Base-by-base conservation (phyloP, 2,888 invertebrate species). In the Chrysolina haemoptera region DNA sequence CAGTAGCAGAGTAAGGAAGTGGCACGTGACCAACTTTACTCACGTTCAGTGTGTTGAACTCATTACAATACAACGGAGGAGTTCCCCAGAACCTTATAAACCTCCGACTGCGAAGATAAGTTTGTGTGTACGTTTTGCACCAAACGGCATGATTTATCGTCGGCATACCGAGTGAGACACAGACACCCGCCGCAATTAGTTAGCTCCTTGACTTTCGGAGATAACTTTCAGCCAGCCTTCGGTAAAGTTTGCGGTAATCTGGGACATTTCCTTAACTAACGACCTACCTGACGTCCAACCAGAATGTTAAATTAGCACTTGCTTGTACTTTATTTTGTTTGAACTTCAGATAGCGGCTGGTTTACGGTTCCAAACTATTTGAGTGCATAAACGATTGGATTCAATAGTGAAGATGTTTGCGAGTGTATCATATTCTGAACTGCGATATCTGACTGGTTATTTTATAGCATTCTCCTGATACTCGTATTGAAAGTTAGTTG, bases 111-210 rank as follows among this genome's bases (percentile, higher is more conserved):
- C 22, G 14, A 1, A 62, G 27, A 62, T 20, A 43, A 20, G 18
- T 63, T 63, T 75, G 53, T 75, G 27, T 50, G 20, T 46, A 50
- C 63, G 65, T 70, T 71, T 69, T 55, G 64, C 67, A 76, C 64
- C 70, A 64, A 70, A 74, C 68, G 59, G 46, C 48, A 74, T 74
- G 76, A 76, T 74, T 76, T 76, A 76, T 72, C 35, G 65, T 68
- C 74, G 70, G 74, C 67, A 70, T 68, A 70, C 76, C 76, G 62
- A 76, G 69, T 70, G 74, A 70, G 74, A 76, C 71, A 50, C 63
- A 64, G 72, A 74, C 71, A 76, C 74, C 59, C 67, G 62, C 73
- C 73, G 71, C 74, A 76, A 76, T 76, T 74, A 76, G 71, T 76
- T 74, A 67, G 68, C 71, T 74, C 65, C 71, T 71, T 74, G 73